Conservation (phyloP, 2,797 vertebrate genomes). For the Sebastes miniatus region DNA sequence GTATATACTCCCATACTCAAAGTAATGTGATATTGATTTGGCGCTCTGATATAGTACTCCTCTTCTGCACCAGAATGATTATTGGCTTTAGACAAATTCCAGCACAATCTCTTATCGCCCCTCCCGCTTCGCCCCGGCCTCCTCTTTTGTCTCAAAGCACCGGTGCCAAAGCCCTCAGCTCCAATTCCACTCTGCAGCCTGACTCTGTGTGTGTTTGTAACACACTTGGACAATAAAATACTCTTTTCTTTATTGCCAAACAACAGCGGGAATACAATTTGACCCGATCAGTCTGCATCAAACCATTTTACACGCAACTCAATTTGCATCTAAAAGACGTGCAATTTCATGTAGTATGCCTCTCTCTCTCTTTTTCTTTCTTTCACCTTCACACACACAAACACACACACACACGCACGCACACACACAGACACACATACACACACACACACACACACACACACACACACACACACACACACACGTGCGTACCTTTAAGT, state of each 20-base stretch:
- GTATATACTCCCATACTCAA: slow-evolving; percentile 84
- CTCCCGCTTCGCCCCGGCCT: not conserved
- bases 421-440: not conserved
- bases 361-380: not conserved
- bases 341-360: slow-evolving; percentile 31
- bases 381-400: slow-evolving; percentile 14
- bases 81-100: slow-evolving; percentile 85
- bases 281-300: slow-evolving; percentile 54
- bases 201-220: slow-evolving; percentile 34
- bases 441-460: not conserved
- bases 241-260: slow-evolving; percentile 53
- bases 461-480: slow-evolving; percentile 1
- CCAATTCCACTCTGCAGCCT: slow-evolving; percentile 21
- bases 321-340: slow-evolving; percentile 72
- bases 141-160: slow-evolving; percentile 53
- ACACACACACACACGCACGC: slow-evolving; percentile 2
- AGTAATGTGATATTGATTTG: slow-evolving; percentile 88
- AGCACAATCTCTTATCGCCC: slow-evolving; percentile 61
- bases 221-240: slow-evolving; percentile 49
- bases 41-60: slow-evolving; percentile 77
- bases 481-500: slow-evolving; percentile 48
- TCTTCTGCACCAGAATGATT: slow-evolving; percentile 77
- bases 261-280: slow-evolving; percentile 56
- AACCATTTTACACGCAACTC: slow-evolving; percentile 51
- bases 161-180: slow-evolving; percentile 45